Evolutionary conservation across 2,113 vertebrate species (phyloP), one percentile per base, ranked within the genome.

Genomic region (Amazona vittata): DNA sequence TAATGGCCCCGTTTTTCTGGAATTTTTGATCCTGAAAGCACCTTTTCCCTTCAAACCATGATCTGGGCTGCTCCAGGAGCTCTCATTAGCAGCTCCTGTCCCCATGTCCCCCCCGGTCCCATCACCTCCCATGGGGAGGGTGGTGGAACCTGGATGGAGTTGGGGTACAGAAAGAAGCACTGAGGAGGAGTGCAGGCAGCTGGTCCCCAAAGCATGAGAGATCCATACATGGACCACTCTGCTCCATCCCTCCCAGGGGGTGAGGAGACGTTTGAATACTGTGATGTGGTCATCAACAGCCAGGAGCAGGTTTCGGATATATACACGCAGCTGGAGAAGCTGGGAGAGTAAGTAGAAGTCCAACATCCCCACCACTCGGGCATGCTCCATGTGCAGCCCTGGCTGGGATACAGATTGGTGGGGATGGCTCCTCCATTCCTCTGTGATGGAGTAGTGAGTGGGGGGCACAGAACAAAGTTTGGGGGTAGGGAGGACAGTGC

Each of bases 361-460:
- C 65, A 4, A 1, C 0, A 0, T 62, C n/a, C 57, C 75, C 7
- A 0, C 4, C 0, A 0, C 22, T 12, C 4, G 15, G 53, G 52
- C 18, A 3, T 8, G 44, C 20, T 13, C 70, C 2, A 0, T 1
- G 22, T 0, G 0, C 83, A 46, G 69, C 63, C 16, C 10, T 4
- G 26, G 24, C 29, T 16, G 78, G 57, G 74, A 28, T 64, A 18
- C 6, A 29, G 63, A 24, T 0, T 1, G 29, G 41, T 41, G 68
- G 10, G 5, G 52, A 8, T 15, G 44, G 16, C 22, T 86, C 63
- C n/a, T 78, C 53, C 29, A 50, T 47, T 35, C 21, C 35, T 83
- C n/a, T n/a, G 98, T 99, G 93, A 98, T 99, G 98, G 99, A 99
- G 71, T 99, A 98, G 99, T 99, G 94, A 98, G 99, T 98, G 15